These are phyloP conservation scores for Cyrtonyx montezumae DNA, from an alignment of 2,113 vertebrate species.

Conservation along the genomic window DNA sequence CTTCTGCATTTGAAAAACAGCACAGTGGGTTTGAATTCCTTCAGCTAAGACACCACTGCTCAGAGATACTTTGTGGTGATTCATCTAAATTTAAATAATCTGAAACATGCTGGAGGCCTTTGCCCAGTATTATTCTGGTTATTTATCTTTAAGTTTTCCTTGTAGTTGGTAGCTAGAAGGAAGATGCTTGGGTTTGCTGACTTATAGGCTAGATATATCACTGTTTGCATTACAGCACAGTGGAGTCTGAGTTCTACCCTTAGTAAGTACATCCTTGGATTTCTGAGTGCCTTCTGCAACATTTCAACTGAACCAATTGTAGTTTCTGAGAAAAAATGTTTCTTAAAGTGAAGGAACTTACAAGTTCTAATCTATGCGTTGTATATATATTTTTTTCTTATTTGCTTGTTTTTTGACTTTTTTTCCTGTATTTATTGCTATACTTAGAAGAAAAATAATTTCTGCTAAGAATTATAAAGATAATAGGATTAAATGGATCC, in stretches of 20 bases:
- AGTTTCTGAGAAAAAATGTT: neutral
- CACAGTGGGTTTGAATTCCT: neutral
- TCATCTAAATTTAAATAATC: neutral
- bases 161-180: neutral
- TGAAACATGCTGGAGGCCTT: neutral
- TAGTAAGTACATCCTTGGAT: neutral
- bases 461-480: neutral
- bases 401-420: neutral
- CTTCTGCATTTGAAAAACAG: neutral
- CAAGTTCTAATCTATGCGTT: neutral
- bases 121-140: neutral
- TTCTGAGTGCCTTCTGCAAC: neutral
- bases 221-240: neutral
- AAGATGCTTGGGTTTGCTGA: neutral
- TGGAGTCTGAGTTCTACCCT: neutral
- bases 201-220: neutral
- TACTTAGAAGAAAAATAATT: neutral
- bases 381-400: too few species aligned
- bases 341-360: neutral
- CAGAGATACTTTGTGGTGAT: neutral
- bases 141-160: neutral
- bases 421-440: neutral
- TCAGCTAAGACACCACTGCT: fast-evolving
- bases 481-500: neutral
- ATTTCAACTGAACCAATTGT: neutral